Conservation (phyloP, 2,888 invertebrate species). For the Leptopilina myrica region DNA sequence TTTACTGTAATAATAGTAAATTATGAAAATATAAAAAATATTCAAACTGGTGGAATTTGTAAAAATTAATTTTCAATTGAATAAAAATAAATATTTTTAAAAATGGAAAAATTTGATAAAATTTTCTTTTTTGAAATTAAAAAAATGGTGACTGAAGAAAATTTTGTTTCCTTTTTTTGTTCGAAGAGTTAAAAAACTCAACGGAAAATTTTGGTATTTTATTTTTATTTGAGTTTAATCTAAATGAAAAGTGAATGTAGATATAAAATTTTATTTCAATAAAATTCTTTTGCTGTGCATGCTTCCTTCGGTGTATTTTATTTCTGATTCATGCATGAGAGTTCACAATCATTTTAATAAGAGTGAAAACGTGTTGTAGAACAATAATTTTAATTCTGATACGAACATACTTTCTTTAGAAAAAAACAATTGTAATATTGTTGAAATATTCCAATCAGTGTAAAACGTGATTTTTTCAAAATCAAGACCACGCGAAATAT, state of each 20-base stretch:
- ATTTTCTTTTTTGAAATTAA: no score
- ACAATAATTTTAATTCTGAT: background rate
- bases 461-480: background rate
- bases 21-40: no score
- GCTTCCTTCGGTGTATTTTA: slow-evolving; percentile 50
- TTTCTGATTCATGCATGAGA: slow-evolving; percentile 35
- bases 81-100: no score
- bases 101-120: no score
- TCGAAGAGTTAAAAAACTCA: no score
- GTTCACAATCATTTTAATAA: slow-evolving; percentile 13
- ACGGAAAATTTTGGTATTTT: background rate
- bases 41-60: no score
- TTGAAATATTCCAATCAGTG: background rate
- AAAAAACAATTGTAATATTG: background rate
- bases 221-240: background rate
- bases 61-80: no score
- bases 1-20: no score
- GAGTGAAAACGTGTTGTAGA: slow-evolving; percentile 22
- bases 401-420: slow-evolving; percentile 8
- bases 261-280: background rate
- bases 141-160: no score
- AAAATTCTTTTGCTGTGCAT: slow-evolving; percentile 56
- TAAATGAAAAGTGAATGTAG: background rate
- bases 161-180: no score
- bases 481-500: no score